Percentiles rank a stretch among this genome's conserved stretches.
phyloP scores from a whole-genome alignment of 1,140 invertebrate genomes.

The Microplitis mediator region DNA sequence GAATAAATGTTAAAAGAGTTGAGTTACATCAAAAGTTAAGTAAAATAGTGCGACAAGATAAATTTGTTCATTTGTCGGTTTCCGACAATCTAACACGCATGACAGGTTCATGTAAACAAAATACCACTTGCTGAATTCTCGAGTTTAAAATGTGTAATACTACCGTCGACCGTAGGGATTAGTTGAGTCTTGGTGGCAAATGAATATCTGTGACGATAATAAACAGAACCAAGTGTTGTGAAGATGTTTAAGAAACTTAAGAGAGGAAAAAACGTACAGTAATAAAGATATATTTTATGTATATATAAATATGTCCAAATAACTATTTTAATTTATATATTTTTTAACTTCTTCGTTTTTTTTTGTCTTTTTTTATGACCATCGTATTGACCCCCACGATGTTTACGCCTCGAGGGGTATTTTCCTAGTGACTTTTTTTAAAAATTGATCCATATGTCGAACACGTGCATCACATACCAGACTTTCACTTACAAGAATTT shows the following conservation, averaged over 20 bases:
- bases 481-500: not conserved
- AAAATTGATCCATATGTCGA: constrained; percentile 19
- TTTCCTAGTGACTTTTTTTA: not conserved
- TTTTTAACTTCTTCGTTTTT: not conserved
- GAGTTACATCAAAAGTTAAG: constrained; percentile 1
- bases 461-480: constrained; percentile 24
- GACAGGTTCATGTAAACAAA: constrained; percentile 23
- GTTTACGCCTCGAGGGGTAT: not conserved
- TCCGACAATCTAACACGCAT: constrained; percentile 15
- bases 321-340: not conserved
- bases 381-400: constrained; percentile 5
- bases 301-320: not conserved
- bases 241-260: no score
- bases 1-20: not conserved
- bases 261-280: no score
- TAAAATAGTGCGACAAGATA: constrained; percentile 1
- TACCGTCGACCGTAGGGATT: not conserved
- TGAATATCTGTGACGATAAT: constrained; percentile 5
- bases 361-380: not conserved
- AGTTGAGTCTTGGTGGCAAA: not conserved
- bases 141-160: not conserved
- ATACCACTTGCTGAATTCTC: constrained; percentile 12
- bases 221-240: not conserved
- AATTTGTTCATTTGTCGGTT: constrained; percentile 25
- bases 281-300: no score